Percentiles rank a stretch among this genome's conserved stretches.
Evolutionary conservation across 2,113 vertebrate species (phyloP).

Genomic region (Bufo gargarizans): DNA sequence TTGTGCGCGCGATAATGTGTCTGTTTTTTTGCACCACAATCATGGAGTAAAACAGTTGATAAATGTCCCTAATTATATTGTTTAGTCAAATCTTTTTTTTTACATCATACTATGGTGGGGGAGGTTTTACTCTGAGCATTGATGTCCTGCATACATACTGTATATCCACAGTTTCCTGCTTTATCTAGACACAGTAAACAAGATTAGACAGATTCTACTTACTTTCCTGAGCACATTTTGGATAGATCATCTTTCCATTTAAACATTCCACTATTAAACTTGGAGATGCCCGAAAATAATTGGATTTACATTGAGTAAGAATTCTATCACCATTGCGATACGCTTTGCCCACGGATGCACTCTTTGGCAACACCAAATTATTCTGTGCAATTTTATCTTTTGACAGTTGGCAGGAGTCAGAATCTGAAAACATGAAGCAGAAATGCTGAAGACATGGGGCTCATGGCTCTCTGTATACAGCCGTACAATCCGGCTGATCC

Average conservation of each 20-base stretch:
- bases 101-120: too few relatives aligned
- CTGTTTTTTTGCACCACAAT: too few relatives aligned
- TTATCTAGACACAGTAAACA: too few relatives aligned
- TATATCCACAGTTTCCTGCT: too few relatives aligned
- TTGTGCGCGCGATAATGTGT: too few relatives aligned
- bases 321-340: not conserved
- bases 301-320: not conserved
- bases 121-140: too few relatives aligned
- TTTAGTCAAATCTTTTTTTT: too few relatives aligned
- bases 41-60: too few relatives aligned
- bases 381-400: not conserved
- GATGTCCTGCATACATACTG: too few relatives aligned
- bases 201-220: not conserved
- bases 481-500: too few relatives aligned
- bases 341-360: not conserved
- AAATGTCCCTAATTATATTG: too few relatives aligned
- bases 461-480: not conserved
- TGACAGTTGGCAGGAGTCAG: not conserved
- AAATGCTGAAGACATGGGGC: not conserved
- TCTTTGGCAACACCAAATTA: not conserved
- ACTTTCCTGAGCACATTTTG: conserved; percentile 16
- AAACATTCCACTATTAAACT: not conserved
- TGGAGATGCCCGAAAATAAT: not conserved
- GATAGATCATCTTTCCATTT: conserved; percentile 17
- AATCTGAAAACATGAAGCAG: not conserved